phyloP scores from a whole-genome alignment of 1,140 invertebrate genomes.

The Drosophila willistoni region DNA sequence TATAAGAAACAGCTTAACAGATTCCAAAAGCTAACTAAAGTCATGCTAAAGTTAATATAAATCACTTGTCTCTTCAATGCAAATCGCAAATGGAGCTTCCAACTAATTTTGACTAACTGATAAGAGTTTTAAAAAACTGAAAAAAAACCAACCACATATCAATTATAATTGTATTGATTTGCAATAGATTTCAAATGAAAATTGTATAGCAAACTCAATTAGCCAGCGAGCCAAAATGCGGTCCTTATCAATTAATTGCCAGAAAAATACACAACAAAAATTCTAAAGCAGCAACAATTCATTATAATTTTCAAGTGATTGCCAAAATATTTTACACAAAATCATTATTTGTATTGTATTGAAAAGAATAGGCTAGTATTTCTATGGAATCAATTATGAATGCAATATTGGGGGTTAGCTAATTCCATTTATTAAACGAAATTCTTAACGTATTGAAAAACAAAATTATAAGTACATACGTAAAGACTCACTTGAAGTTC shows the following conservation, averaged over 20 bases:
- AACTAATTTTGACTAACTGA: no score
- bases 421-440: background rate
- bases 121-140: no score
- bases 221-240: background rate
- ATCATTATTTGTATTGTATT: background rate
- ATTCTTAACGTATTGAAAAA: background rate
- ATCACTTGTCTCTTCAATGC: no score
- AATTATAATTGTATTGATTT: no score
- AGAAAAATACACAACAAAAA: background rate
- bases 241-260: background rate
- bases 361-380: background rate
- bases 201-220: background rate
- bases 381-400: conserved; percentile 7
- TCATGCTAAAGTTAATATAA: no score
- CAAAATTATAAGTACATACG: no score
- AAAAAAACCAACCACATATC: no score
- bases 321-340: background rate
- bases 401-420: background rate
- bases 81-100: no score
- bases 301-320: background rate
- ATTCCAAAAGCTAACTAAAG: background rate
- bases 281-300: background rate
- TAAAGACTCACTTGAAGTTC: background rate
- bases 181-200: background rate
- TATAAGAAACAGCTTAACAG: background rate